Evolutionary conservation across 2,888 invertebrate genomes (phyloP), one percentile per base, ranked within the genome.

Genomic region (Ectobius pallidus): DNA sequence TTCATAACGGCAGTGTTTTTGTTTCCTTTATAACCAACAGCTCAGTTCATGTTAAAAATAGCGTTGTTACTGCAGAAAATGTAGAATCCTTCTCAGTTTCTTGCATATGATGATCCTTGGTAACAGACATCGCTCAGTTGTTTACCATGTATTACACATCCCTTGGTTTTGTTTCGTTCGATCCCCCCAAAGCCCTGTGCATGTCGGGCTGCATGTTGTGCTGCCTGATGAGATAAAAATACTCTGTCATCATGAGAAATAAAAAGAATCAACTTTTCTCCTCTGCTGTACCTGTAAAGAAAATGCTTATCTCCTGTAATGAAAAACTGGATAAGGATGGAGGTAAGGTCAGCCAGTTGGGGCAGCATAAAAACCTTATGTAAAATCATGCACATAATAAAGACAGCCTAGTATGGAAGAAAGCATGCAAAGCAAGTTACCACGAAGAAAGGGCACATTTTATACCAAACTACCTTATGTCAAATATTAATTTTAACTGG

Each of bases 111-210:
- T 30, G 58, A 30, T 58, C 58, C 27, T 58, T 58, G 58, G 58
- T 30, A 20, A 52, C 3, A 25, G 22, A 20, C 22, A 52, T 52
- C 58, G 18, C 30, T 58, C 34, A 34, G 34, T 11, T 34, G 34
- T 34, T 34, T 34, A 34, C 34, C 58, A 55, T 58, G 58, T 30
- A n/a, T 58, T n/a, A 30, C 27, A 58, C 32, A n/a, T 52, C 52
- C 52, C 52, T 9, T 52, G 52, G 25, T 52, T 52, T 52, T 52
- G 52, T 58, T 32, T 58, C 30, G 27, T 68, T 67, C 72, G 71
- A 72, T 72, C 73, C 73, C 73, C 73, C 70, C 65, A 70, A 52
- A 71, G 78, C 81, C 80, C n/a, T n/a, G n/a, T 44, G 78, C 77
- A 27, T 82, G 32, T 39, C 62, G 71, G 67, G 65, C 68, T 55